Conservation (phyloP, 2,888 invertebrate genomes). For the Dynastes tityus region DNA sequence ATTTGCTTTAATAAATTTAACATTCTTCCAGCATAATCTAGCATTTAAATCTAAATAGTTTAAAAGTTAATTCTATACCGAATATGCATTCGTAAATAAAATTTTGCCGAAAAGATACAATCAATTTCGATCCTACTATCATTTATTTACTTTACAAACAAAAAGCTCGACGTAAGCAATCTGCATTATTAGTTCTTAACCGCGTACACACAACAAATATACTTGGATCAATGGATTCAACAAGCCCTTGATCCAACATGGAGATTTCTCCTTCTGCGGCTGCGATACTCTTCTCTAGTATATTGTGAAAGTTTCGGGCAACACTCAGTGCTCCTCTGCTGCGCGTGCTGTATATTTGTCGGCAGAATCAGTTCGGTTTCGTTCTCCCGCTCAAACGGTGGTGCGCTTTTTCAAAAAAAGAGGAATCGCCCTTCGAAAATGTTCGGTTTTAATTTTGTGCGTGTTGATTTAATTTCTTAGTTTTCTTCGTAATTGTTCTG, state of each 20-base stretch:
- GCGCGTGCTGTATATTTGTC: constrained; percentile 53
- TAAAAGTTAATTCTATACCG: no score
- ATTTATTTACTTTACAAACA: neutral
- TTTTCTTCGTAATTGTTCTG: constrained; percentile 22
- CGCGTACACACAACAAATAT: constrained; percentile 4
- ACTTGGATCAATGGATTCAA: constrained; percentile 41
- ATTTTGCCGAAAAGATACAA: no score
- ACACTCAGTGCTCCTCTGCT: constrained; percentile 55
- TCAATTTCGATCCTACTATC: no score
- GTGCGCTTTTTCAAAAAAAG: constrained; percentile 35
- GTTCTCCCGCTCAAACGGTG: constrained; percentile 5
- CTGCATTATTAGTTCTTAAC: neutral
- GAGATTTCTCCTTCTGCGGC: constrained; percentile 44
- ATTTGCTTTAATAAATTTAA: no score
- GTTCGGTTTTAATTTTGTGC: constrained; percentile 24
- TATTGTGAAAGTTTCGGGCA: constrained; percentile 44
- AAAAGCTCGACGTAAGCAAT: neutral
- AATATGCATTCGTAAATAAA: no score
- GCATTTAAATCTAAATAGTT: no score
- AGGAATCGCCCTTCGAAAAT: constrained; percentile 7
- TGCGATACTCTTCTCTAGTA: constrained; percentile 23
- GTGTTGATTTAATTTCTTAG: constrained; percentile 19
- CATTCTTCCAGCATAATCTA: no score
- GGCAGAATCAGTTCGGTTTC: constrained; percentile 24
- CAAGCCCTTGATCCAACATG: constrained; percentile 42